Evolutionary conservation across 2,888 invertebrate genomes (phyloP).

Genomic region (Gordius sp.): DNA sequence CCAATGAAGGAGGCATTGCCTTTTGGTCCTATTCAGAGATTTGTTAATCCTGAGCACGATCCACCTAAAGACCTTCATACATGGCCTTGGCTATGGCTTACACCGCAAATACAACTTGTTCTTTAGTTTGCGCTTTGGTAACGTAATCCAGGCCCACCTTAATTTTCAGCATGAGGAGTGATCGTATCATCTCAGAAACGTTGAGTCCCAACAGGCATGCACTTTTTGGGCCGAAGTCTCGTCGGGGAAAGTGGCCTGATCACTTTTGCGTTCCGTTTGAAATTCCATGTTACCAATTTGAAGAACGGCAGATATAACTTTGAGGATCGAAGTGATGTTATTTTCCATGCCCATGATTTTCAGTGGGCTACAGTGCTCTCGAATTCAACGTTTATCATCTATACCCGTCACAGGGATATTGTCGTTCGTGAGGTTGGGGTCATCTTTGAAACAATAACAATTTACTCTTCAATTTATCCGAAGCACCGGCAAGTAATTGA

Average conservation of each 20-base stretch:
- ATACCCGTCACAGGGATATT: slow-evolving; percentile 61
- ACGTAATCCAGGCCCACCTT: slow-evolving; percentile 95
- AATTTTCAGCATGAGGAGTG: slow-evolving; percentile 81
- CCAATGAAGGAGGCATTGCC: slow-evolving; percentile 98
- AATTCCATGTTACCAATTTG: slow-evolving; percentile 96
- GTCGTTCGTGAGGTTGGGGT: slow-evolving; percentile 69
- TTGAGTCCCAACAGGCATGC: slow-evolving; percentile 69
- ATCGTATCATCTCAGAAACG: slow-evolving; percentile 88
- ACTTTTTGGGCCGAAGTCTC: slow-evolving; percentile 92
- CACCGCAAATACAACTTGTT: slow-evolving; percentile 83
- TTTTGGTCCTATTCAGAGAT: slow-evolving; percentile 77
- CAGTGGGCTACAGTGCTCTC: slow-evolving; percentile 81
- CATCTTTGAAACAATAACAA: slow-evolving; percentile 62
- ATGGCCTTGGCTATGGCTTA: slow-evolving; percentile 96
- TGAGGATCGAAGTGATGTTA: slow-evolving; percentile 72
- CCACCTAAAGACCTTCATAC: slow-evolving; percentile 98
- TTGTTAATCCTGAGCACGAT: slow-evolving; percentile 84
- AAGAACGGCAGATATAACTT: slow-evolving; percentile 76
- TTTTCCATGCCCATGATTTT: slow-evolving; percentile 91
- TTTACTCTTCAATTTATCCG: slow-evolving; percentile 49
- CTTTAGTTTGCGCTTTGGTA: slow-evolving; percentile 92
- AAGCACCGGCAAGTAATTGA: slow-evolving; percentile 69
- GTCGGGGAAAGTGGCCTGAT: slow-evolving; percentile 89
- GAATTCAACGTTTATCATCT: slow-evolving; percentile 67
- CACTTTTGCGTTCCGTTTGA: slow-evolving; percentile 84